A percentile compares a stretch with the other conserved stretches of the same genome.
Evolutionary conservation across 1,140 invertebrate species (phyloP).

Genomic region (Cotesia glomerata): DNA sequence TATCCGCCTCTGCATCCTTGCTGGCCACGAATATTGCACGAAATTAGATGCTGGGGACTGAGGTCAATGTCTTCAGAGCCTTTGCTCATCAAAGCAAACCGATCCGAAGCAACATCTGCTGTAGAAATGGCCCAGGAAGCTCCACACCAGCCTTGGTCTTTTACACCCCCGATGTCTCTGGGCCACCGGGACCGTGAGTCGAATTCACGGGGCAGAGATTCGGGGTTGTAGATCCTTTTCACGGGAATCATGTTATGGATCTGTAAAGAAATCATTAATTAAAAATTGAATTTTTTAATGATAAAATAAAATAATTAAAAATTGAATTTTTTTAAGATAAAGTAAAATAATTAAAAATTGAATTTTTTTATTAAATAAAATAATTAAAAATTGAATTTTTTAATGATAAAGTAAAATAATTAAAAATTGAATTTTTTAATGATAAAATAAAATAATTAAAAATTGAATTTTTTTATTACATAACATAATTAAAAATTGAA

Average conservation of each 20-base stretch:
- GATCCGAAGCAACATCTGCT: slow-evolving; percentile 78
- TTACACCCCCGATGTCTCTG: slow-evolving; percentile 71
- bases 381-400: no score
- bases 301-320: no score
- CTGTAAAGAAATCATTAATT: slow-evolving; percentile 64
- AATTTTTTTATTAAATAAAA: no score
- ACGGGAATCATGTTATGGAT: slow-evolving; percentile 76
- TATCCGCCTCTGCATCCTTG: slow-evolving; percentile 86
- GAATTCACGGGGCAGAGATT: slow-evolving; percentile 71
- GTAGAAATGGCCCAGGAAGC: slow-evolving; percentile 93
- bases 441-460: no score
- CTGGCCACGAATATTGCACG: slow-evolving; percentile 80
- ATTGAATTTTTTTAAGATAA: no score
- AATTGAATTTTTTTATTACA: no score
- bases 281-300: not conserved
- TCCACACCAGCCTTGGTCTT: slow-evolving; percentile 91
- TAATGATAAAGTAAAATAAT: no score
- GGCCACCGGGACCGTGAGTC: slow-evolving; percentile 80
- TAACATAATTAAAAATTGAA: no score
- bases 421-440: no score
- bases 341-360: no score
- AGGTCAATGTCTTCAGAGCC: slow-evolving; percentile 74
- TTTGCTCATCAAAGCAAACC: slow-evolving; percentile 82
- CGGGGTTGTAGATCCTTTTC: slow-evolving; percentile 67
- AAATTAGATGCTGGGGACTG: slow-evolving; percentile 84